A percentile compares a stretch with the other conserved stretches of the same genome.
These are phyloP conservation scores for Poeciliopsis occidentalis DNA, from an alignment of 2,113 vertebrate species.

Conservation along the genomic window DNA sequence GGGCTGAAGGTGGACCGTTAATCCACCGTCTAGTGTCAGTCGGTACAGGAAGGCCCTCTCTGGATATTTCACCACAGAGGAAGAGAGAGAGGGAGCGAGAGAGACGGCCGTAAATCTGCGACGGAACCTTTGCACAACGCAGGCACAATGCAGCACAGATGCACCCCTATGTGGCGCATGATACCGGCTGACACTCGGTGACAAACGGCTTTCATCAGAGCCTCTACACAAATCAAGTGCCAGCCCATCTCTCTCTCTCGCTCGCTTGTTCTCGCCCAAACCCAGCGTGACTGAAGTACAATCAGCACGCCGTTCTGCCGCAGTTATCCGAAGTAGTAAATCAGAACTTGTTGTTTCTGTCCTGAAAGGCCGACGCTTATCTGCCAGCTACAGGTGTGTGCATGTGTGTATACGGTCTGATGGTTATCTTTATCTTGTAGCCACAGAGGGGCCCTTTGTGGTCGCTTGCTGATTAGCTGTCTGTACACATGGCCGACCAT, in stretches of 20 bases:
- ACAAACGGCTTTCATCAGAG: conserved; percentile 69
- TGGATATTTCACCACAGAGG: conserved; percentile 64
- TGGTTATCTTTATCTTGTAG: conserved; percentile 70
- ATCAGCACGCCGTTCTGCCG: conserved; percentile 69
- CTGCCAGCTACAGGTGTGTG: conserved; percentile 72
- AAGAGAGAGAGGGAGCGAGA: conserved; percentile 12
- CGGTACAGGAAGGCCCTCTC: conserved; percentile 71
- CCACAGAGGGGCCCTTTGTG: conserved; percentile 62
- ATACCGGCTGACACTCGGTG: conserved; percentile 62
- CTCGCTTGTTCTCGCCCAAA: conserved; percentile 5
- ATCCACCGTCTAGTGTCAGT: conserved; percentile 79
- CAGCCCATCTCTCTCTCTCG: conserved; percentile 15
- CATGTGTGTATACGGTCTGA: conserved; percentile 41
- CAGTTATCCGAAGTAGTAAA: conserved; percentile 79
- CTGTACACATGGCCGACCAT: conserved; percentile 52
- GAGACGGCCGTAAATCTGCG: conserved; percentile 77
- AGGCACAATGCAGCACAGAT: conserved; percentile 54
- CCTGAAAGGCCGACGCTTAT: conserved; percentile 67
- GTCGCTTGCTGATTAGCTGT: conserved; percentile 64
- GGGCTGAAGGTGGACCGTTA: conserved; percentile 75
- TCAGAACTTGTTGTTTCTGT: conserved; percentile 77
- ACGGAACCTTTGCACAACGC: conserved; percentile 52
- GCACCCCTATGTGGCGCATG: conserved; percentile 55
- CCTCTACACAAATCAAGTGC: conserved; percentile 63
- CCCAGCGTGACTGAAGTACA: conserved; percentile 30